phyloP scores from a whole-genome alignment of 2,888 invertebrate genomes.

The Isotomurus palustris region DNA sequence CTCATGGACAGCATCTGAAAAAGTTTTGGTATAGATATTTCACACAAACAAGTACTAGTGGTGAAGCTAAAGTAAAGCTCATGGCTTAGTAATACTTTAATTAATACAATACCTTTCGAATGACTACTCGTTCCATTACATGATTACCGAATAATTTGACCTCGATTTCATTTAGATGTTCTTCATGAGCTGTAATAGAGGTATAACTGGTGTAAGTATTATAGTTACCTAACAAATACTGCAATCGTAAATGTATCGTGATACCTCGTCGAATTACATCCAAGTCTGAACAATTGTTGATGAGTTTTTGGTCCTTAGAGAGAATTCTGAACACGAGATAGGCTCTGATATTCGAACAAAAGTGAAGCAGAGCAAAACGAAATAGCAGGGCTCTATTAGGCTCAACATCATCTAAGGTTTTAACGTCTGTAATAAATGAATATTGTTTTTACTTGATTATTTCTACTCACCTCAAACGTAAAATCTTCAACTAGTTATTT shows the following conservation, averaged over 20 bases:
- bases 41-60: too few species aligned
- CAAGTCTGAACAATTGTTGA: too few species aligned
- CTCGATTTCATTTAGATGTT: slow-evolving; percentile 30
- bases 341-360: slow-evolving; percentile 33
- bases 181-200: slow-evolving; percentile 28
- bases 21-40: too few species aligned
- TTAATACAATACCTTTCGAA: slow-evolving; percentile 38
- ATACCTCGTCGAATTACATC: slow-evolving; percentile 33
- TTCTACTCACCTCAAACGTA: neutral
- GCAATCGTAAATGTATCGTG: neutral
- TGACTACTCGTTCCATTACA: slow-evolving; percentile 29
- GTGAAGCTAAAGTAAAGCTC: too few species aligned
- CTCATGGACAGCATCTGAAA: slow-evolving; percentile 28
- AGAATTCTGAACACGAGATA: slow-evolving; percentile 37
- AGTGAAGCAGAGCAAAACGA: slow-evolving; percentile 37
- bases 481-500: neutral
- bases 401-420: slow-evolving; percentile 12
- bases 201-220: neutral
- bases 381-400: slow-evolving; percentile 27
- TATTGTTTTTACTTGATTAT: neutral
- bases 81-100: too few species aligned
- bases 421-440: slow-evolving; percentile 24
- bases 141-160: slow-evolving; percentile 27
- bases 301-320: slow-evolving; percentile 22
- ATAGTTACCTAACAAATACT: neutral